Percentiles rank a stretch among this genome's conserved stretches.
phyloP scores from a whole-genome alignment of 2,888 invertebrate species.

The Pristionchus fissidentatus region DNA sequence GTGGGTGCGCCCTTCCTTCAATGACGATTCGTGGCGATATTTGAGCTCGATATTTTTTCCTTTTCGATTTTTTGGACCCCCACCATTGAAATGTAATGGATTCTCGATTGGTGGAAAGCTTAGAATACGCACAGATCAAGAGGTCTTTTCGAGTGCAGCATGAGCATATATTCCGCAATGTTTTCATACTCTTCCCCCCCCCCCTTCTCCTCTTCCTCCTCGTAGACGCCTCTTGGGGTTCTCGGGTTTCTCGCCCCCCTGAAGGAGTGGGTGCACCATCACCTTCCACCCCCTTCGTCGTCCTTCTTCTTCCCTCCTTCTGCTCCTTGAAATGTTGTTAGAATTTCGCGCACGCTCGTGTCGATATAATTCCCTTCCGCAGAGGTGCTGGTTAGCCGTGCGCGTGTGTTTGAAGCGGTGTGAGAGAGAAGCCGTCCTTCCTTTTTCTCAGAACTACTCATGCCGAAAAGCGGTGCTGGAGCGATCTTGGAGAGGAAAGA shows the following conservation, averaged over 20 bases:
- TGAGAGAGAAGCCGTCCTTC: background rate
- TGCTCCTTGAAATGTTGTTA: background rate
- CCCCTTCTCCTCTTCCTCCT: too few species aligned
- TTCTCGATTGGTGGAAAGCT: too few species aligned
- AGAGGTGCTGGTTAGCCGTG: background rate
- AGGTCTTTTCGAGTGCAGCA: background rate
- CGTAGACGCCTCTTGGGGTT: background rate
- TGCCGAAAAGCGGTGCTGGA: background rate
- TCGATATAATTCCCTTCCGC: background rate
- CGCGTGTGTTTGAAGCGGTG: background rate
- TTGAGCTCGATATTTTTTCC: too few species aligned
- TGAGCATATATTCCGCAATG: background rate
- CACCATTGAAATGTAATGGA: too few species aligned
- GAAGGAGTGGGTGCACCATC: background rate
- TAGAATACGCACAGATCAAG: too few species aligned
- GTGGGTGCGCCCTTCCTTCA: background rate
- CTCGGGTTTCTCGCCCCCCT: background rate
- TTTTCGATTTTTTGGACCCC: too few species aligned
- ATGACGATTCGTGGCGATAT: background rate
- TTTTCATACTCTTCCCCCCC: too few species aligned
- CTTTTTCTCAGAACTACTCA: slow-evolving; percentile 1
- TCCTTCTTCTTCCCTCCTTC: background rate
- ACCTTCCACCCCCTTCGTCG: background rate
- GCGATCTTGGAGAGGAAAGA: background rate
- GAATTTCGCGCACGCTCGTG: background rate